Conservation (phyloP, 2,113 vertebrate species). For the Rhea americana region DNA sequence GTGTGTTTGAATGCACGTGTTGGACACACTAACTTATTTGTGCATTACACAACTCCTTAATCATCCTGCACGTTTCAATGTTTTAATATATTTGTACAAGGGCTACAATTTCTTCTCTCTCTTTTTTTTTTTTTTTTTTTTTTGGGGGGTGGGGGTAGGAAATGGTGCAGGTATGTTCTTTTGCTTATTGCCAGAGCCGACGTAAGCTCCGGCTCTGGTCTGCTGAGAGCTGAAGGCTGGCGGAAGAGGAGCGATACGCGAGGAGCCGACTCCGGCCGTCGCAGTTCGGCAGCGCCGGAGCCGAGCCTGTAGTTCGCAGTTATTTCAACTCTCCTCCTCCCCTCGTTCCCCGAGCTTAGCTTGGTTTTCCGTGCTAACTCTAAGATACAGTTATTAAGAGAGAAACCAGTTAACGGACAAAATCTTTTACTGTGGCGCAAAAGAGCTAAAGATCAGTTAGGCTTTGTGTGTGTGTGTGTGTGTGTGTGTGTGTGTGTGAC, state of each 20-base stretch:
- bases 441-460: not conserved
- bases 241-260: conserved; percentile 38
- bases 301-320: conserved; percentile 4
- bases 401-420: not conserved
- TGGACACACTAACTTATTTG: not conserved
- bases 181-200: conserved; percentile 40
- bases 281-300: conserved; percentile 16
- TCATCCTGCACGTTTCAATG: not conserved
- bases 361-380: not conserved
- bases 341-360: not conserved
- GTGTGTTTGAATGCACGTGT: not conserved
- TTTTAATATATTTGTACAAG: conserved; percentile 33
- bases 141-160: not conserved
- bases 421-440: not conserved
- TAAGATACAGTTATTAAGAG: not conserved
- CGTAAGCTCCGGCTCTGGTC: conserved; percentile 51
- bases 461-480: not conserved
- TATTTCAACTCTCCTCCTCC: not conserved
- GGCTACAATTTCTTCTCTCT: conserved; percentile 22
- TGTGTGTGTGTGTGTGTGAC: not conserved
- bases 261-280: conserved; percentile 41
- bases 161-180: conserved; percentile 41
- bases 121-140: no score
- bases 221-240: conserved; percentile 31
- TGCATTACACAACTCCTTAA: not conserved